Base-by-base conservation (phyloP, 2,113 vertebrate genomes). In the Leptobrachium ailaonicum region DNA sequence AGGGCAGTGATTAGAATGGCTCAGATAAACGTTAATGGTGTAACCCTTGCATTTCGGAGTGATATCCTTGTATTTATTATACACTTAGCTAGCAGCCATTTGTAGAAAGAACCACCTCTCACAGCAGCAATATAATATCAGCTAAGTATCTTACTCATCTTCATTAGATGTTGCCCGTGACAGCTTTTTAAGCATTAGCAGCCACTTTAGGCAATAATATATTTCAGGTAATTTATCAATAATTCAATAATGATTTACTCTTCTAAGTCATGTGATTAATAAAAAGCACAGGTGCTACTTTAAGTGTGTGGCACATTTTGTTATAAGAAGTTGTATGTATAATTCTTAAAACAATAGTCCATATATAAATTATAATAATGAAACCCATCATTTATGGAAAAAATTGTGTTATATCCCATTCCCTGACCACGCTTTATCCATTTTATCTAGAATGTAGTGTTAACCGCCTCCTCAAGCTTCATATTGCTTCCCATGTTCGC, bases 131-230 rank as follows among this genome's bases (percentile, higher is more conserved):
- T 45, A 63, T 71, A 60, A 78, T 71, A 68, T 71, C 20, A 77
- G 76, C 43, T 78, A 77, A 77, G 67, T 78, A 62, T 54, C 53
- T 56, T 54, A 78, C 68, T 71, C 45, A 56, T 71, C 76, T 71
- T 71, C 67, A 78, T 71, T 78, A 78, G 68, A 9, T 71, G 68
- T 13, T 12, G 62, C 41, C 6, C 44, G 42, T 78, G 76, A 78
- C 56, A 62, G 69, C 20, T 67, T 63, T 63, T 78, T 71, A 62
- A 78, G 43, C 60, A 44, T 71, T 54, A 47, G 42, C 76, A 47
- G 56, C 66, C 12, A 50, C 60, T 71, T 50, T 54, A 78, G 56
- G 60, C 58, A 78, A 63, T 12, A 77, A 58, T 68, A 53, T 71
- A 41, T 78, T 14, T 54, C 11, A 71, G 9, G 56, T 32, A 12